phyloP scores from a whole-genome alignment of 1,140 invertebrate species.

The Heliothis virescens region DNA sequence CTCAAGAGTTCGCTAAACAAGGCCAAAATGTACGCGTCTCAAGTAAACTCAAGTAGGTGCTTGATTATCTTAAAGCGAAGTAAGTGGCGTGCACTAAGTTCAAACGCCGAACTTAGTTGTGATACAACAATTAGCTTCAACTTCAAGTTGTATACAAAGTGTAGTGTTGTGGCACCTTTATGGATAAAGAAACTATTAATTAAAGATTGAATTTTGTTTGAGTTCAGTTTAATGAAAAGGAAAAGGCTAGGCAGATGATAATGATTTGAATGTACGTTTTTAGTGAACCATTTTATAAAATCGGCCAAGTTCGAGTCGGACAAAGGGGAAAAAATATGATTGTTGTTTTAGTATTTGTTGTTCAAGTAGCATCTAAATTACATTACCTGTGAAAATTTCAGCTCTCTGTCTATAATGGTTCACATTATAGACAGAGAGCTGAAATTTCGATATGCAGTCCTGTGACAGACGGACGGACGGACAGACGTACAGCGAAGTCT shows the following conservation, averaged over 20 bases:
- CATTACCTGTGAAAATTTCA: no score
- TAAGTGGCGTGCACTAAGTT: constrained; percentile 25
- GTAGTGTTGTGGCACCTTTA: constrained; percentile 22
- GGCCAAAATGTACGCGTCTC: constrained; percentile 2
- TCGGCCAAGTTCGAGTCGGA: neutral
- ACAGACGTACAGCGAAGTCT: no score
- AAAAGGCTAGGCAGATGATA: no score
- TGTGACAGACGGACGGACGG: no score
- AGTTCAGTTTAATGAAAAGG: neutral
- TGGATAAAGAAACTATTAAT: constrained; percentile 3
- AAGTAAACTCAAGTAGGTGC: constrained; percentile 29
- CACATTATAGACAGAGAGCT: no score
- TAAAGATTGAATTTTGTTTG: neutral
- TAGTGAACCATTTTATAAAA: no score
- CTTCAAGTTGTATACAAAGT: constrained; percentile 22
- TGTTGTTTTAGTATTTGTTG: no score
- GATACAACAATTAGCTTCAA: constrained; percentile 35
- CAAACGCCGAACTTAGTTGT: constrained; percentile 11
- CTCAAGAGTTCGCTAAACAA: neutral
- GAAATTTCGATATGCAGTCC: no score
- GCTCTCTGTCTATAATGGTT: no score
- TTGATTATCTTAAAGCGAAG: constrained; percentile 4
- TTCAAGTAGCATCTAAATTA: no score
- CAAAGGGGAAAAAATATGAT: no score
- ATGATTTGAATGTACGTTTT: no score